A percentile compares a stretch with the other conserved stretches of the same genome.
Conservation (phyloP, 1,140 invertebrate genomes). For the Zaprionus ornatus region DNA sequence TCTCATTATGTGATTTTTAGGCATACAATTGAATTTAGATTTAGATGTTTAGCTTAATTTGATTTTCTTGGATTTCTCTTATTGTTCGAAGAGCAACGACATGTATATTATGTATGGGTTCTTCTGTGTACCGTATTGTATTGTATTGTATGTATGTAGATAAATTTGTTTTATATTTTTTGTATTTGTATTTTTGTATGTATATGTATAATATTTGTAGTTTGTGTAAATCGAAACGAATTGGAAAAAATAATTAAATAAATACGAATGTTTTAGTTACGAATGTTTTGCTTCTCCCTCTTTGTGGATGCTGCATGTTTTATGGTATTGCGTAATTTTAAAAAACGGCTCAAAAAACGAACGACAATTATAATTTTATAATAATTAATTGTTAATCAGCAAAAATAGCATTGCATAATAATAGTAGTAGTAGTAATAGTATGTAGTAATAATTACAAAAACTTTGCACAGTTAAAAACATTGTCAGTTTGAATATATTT, state of each 20-base stretch:
- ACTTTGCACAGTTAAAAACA: slow-evolving; percentile 74
- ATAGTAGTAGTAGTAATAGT: slow-evolving; percentile 73
- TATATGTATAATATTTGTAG: slow-evolving; percentile 37
- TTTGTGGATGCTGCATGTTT: slow-evolving; percentile 23
- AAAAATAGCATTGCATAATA: slow-evolving; percentile 69
- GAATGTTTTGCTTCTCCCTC: slow-evolving; percentile 57
- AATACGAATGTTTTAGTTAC: slow-evolving; percentile 80
- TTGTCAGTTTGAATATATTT: slow-evolving; percentile 59
- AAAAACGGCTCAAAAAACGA: slow-evolving; percentile 79
- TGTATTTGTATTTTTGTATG: slow-evolving; percentile 55
- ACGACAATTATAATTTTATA: slow-evolving; percentile 70
- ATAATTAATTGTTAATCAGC: slow-evolving; percentile 75
- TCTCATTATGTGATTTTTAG: slow-evolving; percentile 46
- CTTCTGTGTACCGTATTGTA: slow-evolving; percentile 28
- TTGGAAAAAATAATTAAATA: slow-evolving; percentile 51
- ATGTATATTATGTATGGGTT: slow-evolving; percentile 39
- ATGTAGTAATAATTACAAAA: slow-evolving; percentile 79
- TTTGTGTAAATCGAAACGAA: slow-evolving; percentile 53
- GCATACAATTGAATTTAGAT: slow-evolving; percentile 71
- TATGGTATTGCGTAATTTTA: slow-evolving; percentile 37
- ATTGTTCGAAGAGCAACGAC: slow-evolving; percentile 36
- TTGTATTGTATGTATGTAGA: slow-evolving; percentile 14
- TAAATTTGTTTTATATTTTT: slow-evolving; percentile 42
- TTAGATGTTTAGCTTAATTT: slow-evolving; percentile 72
- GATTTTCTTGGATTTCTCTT: slow-evolving; percentile 55